Evolutionary conservation across 2,888 invertebrate species (phyloP).

Genomic region (Drosophila paranaensis): DNA sequence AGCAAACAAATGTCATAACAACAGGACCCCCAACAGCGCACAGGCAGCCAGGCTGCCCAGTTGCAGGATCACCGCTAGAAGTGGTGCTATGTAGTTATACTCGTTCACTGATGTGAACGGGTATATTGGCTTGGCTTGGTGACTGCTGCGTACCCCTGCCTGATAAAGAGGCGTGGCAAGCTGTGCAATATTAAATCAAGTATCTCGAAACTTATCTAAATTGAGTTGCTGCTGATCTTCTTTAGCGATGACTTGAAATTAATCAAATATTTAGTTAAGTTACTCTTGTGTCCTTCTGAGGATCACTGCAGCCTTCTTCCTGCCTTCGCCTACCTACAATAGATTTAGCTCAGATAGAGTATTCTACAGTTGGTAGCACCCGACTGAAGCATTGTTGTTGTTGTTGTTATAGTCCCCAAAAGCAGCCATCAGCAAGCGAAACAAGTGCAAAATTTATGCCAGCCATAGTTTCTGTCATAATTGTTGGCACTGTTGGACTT

Average conservation of each 20-base stretch:
- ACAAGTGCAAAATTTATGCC: conserved; percentile 79
- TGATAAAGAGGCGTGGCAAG: no score
- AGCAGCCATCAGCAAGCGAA: conserved; percentile 33
- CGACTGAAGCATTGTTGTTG: neutral
- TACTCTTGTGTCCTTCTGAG: no score
- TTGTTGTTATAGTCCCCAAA: conserved; percentile 11
- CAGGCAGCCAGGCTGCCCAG: conserved; percentile 3
- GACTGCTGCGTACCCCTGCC: no score
- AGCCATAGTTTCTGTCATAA: conserved; percentile 78
- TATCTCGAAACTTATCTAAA: no score
- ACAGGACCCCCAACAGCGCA: conserved; percentile 30
- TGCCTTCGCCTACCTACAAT: no score
- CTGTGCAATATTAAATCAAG: no score
- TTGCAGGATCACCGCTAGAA: neutral
- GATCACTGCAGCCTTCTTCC: no score
- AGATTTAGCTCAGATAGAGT: neutral
- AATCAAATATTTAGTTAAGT: no score
- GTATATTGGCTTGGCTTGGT: neutral
- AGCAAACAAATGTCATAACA: conserved; percentile 79
- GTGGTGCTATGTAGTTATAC: neutral
- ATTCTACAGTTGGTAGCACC: neutral
- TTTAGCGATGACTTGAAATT: no score
- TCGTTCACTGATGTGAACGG: neutral
- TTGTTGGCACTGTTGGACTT: conserved; percentile 72
- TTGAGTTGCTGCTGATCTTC: no score